Percentiles rank a stretch among this genome's conserved stretches.
Evolutionary conservation across 2,113 vertebrate genomes (phyloP).

Genomic region (Microcebus ravelobensis): DNA sequence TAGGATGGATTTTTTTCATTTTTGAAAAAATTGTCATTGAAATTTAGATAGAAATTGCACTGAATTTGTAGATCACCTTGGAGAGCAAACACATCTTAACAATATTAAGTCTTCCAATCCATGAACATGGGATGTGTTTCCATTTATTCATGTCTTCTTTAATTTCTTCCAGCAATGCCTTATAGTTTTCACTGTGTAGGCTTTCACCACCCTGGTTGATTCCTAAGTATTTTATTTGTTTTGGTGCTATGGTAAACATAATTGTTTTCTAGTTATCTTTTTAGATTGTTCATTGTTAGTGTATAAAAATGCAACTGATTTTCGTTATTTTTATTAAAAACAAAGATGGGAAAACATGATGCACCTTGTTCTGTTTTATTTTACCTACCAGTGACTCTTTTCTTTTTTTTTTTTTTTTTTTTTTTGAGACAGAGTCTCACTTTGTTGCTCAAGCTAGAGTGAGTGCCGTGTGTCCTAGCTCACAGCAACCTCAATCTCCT

Average conservation of each 20-base stretch:
- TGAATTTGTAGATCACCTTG: background rate
- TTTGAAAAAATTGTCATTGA: background rate
- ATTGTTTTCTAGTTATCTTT: background rate
- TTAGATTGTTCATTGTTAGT: background rate
- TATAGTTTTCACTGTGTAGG: background rate
- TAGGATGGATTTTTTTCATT: background rate
- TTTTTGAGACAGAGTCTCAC: no score
- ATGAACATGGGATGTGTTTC: background rate
- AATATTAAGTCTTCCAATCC: background rate
- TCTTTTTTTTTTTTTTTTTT: no score
- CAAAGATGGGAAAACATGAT: background rate
- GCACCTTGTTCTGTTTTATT: background rate
- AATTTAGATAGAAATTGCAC: background rate
- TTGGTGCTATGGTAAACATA: background rate
- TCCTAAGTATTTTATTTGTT: background rate
- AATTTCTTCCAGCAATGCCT: background rate
- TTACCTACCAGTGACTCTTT: background rate
- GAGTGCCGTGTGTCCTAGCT: no score
- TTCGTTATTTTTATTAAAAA: background rate
- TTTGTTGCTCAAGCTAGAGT: no score
- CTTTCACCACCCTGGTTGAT: background rate
- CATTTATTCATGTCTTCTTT: background rate
- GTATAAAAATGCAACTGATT: background rate
- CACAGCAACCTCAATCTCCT: no score
- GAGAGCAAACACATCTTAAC: background rate